Base-by-base conservation (phyloP, 2,888 invertebrate species). In the Hirudinaria manillensis region DNA sequence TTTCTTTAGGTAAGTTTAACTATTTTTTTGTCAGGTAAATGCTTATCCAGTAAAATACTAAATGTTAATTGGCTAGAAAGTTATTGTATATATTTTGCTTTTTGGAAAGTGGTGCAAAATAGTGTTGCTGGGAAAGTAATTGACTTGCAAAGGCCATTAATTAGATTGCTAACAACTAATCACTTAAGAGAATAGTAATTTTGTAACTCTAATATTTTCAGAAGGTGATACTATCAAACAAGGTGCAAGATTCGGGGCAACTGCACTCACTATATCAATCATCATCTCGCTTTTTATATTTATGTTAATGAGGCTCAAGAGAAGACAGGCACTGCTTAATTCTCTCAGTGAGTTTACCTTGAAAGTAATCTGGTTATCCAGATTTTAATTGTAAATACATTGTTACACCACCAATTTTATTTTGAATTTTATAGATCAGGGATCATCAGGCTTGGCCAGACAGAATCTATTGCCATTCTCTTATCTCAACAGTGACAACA, bases 261-360 rank as follows among this genome's bases (percentile, higher is more conserved):
- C 61, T 61, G 61, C 61, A 27, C 61, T 61, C 24, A 61, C 61
- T 10, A 29, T 61, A 21, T 61, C 61, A 27, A 24, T 61, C 7
- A 61, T 61, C 29, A 61, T 61, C 61, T 61, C 61, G 10, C 24
- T 61, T 27, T 61, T 61, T 19, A 61, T 61, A 61, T 61, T 61
- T 29, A 61, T 61, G 61, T 10, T 61, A 27, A 61, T 61, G 61
- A 61, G 61, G 24, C 61, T 61, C 21, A 61, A 61, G 29, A 61
- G 61, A 61, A 61, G 61, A 61, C 61, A 61, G 29, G 61, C 61
- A 24, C 29, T 61, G 24, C 24, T 61, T 29, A 61, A 61, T 61
- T 61, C 61, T 61, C 61, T 61, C 61, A 61, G 61, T 61, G 24
- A 61, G 61, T 61, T 27, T 61, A 27, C 29, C n/a, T 61, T 45